Conservation (phyloP, 2,888 invertebrate species). For the Tineola bisselliella region DNA sequence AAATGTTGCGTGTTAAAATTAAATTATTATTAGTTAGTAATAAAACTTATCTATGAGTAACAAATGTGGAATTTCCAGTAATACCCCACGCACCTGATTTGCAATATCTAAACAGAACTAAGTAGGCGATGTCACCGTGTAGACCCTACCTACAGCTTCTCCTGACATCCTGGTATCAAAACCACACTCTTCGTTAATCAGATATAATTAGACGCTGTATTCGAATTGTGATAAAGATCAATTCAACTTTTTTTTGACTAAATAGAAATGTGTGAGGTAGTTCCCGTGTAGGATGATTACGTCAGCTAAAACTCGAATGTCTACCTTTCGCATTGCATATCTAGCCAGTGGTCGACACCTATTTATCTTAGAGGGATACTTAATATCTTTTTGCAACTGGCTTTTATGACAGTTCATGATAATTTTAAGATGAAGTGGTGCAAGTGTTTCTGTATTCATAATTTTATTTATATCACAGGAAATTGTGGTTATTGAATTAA, state of each 20-base stretch:
- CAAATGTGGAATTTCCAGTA: conserved; percentile 5
- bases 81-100: conserved; percentile 60
- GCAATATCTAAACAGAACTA: conserved; percentile 31
- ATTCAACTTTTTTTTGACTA: neutral
- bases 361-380: conserved; percentile 10
- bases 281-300: conserved; percentile 21
- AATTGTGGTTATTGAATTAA: conserved; percentile 5
- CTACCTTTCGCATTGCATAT: conserved; percentile 40
- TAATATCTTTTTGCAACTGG: conserved; percentile 3
- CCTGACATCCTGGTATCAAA: neutral
- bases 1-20: no score
- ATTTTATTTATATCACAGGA: conserved; percentile 1
- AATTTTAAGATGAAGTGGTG: conserved; percentile 5
- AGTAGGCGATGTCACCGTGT: conserved; percentile 4
- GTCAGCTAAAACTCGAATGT: conserved; percentile 36
- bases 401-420: conserved; percentile 6
- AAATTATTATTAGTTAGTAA: no score
- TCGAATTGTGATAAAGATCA: neutral
- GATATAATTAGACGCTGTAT: neutral
- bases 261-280: neutral
- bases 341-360: conserved; percentile 19
- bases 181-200: neutral
- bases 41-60: neutral
- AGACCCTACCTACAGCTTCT: neutral
- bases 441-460: neutral